Base-by-base conservation (phyloP, 2,888 invertebrate genomes). In the Lasioglossum figueresi region DNA sequence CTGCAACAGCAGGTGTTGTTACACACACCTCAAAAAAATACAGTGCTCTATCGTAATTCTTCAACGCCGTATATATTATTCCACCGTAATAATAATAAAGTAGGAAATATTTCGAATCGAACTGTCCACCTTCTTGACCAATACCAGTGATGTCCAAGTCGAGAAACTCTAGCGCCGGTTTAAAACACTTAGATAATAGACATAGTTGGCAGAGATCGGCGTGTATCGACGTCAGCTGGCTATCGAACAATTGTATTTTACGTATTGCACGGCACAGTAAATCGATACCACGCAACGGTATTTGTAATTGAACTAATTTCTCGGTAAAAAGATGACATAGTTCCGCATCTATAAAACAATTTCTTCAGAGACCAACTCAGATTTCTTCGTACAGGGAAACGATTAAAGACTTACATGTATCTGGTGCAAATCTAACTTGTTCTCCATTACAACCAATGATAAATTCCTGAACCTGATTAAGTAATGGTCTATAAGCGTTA, bases 11-110 rank as follows among this genome's bases (percentile, higher is more conserved):
- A 4, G 99, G 99, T n/a, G 99, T 99, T 43, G 99, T 99, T 83
- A 99, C 97, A 82, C 98, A 99, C 31, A 99, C 98, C 97, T 99
- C 99, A 95, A 98, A 99, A 95, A 98, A 99, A 95, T 99, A 99
- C 85, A 99, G 95, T 14, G 99, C 99, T 93, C 98, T 96, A 90
- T 99, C 98, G 94, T 98, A 98, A 93, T 99, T 98, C 95, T 99
- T 99, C 92, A 99, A 95, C 19, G 98, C 98, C 80, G 99, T 97
- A 95, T 99, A 99, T 90, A 99, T 98, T 98, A 99, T 99, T 77
- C 99, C 99, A 82, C 99, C 99, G 94, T 99, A 99, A 95, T 99
- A 99, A 94, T 98, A 99, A 95, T 99, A 99, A 0, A 98, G 96
- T 77, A 99, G 96, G 94, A 99, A 99, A 95, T 98, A 97, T 95